phyloP scores from a whole-genome alignment of 1,140 invertebrate genomes.

The Pogonognathellus flavescens region DNA sequence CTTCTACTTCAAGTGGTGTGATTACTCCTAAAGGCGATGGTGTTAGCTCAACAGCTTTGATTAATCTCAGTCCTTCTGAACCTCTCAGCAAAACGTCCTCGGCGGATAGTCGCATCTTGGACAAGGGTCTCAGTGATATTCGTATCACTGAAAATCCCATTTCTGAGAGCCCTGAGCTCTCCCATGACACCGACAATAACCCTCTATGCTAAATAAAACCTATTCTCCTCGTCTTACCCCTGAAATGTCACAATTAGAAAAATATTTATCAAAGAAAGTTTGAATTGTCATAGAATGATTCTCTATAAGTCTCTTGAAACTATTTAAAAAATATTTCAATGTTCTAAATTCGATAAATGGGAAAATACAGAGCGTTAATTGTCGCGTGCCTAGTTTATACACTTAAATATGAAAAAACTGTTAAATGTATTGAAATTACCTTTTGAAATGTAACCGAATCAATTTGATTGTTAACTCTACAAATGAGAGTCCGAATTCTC shows the following conservation, averaged over 20 bases:
- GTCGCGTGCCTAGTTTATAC: not conserved
- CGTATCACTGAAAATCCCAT: slow-evolving; percentile 69
- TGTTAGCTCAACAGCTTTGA: slow-evolving; percentile 53
- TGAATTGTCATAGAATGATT: not conserved
- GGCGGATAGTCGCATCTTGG: slow-evolving; percentile 53
- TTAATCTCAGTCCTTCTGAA: slow-evolving; percentile 56
- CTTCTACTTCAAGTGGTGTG: slow-evolving; percentile 49
- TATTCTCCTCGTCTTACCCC: not conserved
- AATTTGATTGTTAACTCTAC: not conserved
- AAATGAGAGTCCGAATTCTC: not conserved
- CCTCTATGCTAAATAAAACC: slow-evolving; percentile 12
- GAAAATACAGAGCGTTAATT: not conserved
- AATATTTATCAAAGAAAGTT: slow-evolving; percentile 8
- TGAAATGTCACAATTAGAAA: not conserved
- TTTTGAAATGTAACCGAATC: not conserved
- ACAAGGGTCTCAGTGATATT: slow-evolving; percentile 67
- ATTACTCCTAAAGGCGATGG: slow-evolving; percentile 62
- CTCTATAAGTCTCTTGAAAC: too few species aligned
- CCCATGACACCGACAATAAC: slow-evolving; percentile 22
- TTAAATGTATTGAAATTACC: not conserved
- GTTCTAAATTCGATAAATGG: slow-evolving; percentile 7
- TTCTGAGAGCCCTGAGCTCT: slow-evolving; percentile 63
- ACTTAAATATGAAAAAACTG: not conserved
- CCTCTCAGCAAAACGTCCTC: slow-evolving; percentile 57
- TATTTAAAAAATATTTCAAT: not conserved